Percentiles rank a stretch among this genome's conserved stretches.
Conservation (phyloP, 1,140 invertebrate genomes). For the Panagrolaimus sp. region DNA sequence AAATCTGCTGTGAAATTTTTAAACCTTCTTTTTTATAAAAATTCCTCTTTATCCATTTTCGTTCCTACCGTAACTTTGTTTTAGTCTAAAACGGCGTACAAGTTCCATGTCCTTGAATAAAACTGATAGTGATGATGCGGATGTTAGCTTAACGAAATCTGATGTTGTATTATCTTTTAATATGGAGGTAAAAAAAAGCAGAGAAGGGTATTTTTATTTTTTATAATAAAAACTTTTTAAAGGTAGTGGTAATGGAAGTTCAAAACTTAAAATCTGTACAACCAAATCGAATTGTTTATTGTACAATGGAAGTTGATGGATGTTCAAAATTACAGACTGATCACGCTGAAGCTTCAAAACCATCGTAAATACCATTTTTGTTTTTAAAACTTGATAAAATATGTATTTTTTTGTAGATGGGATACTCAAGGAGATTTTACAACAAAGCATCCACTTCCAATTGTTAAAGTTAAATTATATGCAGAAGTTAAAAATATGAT, state of each 20-base stretch:
- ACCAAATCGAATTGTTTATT: constrained; percentile 95
- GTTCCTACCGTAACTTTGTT: constrained; percentile 16
- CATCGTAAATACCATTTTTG: constrained; percentile 58
- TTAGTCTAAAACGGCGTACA: constrained; percentile 55
- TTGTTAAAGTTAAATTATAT: constrained; percentile 79
- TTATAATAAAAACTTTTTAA: constrained; percentile 14
- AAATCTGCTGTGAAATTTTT: no score
- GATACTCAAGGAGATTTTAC: constrained; percentile 88
- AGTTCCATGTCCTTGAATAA: constrained; percentile 56
- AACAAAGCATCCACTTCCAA: constrained; percentile 88
- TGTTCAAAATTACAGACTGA: constrained; percentile 97
- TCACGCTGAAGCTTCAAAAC: constrained; percentile 96
- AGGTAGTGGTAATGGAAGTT: constrained; percentile 96
- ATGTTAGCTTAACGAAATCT: constrained; percentile 52
- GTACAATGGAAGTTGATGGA: constrained; percentile 96
- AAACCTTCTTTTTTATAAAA: no score
- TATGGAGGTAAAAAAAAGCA: constrained; percentile 48
- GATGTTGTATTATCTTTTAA: constrained; percentile 55
- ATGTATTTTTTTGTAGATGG: constrained; percentile 58
- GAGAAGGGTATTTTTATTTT: no score
- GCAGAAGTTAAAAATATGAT: constrained; percentile 94
- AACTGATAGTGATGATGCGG: constrained; percentile 54
- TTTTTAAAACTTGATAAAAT: constrained; percentile 1
- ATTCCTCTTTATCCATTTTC: no score
- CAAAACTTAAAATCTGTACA: constrained; percentile 91